Evolutionary conservation across 2,797 vertebrate genomes (phyloP), one percentile per base, ranked within the genome.

Genomic region (Arctocebus calabarensis): DNA sequence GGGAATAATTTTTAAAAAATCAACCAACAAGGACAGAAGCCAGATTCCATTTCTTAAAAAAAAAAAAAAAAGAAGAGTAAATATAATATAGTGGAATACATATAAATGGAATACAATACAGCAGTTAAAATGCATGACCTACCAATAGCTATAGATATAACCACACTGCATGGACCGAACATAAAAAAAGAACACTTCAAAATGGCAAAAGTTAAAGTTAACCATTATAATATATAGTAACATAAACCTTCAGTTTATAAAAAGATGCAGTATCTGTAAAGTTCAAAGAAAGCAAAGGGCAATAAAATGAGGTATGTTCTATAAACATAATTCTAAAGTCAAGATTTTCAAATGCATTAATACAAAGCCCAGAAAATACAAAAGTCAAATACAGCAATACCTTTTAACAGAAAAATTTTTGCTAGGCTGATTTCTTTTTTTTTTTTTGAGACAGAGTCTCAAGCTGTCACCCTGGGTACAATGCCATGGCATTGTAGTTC

Each of bases 201-300:
- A 88, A 92, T n/a, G 48, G 17, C 14, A 83, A 45, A 64, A 89
- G 25, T 55, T 95, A 96, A 82, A 74, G 27, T 61, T 84, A 84
- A 52, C 34, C 29, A 88, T 71, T 23, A 93, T 27, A 55, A 83
- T 13, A 71, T 19, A 9, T 2, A 89, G 10, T 45, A 81, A 45
- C 19, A 59, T 34, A 27, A 57, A 59, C 34, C n/a, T 79, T 79
- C 77, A 59, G 37, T 57, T 27, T 27, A n/a, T 79, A 79, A 34
- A 37, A 74, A 79, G 57, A 23, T 16, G 2, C n/a, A 59, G 13
- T 16, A 79, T 27, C 22, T 57, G 23, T n/a, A 14, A 79, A 79
- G 77, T 59, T 4, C 52, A 79, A 16, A 57, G n/a, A 34, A 57
- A 79, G 55, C 52, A 79, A 79, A 79, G 52, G n/a, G 25, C 52